Evolutionary conservation across 1,140 invertebrate species (phyloP).

Genomic region (Mactra quadrangularis): DNA sequence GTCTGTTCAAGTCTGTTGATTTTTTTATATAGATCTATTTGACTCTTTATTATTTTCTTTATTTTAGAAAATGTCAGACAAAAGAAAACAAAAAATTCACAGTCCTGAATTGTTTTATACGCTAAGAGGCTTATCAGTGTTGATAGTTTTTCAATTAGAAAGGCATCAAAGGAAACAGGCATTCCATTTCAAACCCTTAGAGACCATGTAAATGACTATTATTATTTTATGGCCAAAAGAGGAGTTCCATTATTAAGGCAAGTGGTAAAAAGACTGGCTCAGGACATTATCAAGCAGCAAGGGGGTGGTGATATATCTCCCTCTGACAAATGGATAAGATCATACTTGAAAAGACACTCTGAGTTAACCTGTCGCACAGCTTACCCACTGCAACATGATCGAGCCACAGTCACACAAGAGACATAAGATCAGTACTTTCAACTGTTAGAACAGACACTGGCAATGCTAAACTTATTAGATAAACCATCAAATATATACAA

Average conservation of each 20-base stretch:
- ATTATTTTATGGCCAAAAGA: neutral
- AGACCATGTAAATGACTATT: neutral
- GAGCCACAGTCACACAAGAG: neutral
- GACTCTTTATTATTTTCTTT: no score
- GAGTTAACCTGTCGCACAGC: neutral
- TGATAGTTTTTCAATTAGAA: no score
- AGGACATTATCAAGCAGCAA: conserved; percentile 12
- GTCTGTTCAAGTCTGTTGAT: no score
- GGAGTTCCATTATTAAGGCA: conserved; percentile 1
- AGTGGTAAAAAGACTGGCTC: neutral
- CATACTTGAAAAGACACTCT: neutral
- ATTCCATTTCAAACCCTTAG: no score
- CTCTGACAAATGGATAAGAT: conserved; percentile 8
- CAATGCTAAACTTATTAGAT: neutral
- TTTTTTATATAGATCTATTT: no score
- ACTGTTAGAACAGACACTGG: conserved; percentile 2
- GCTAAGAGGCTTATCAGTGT: no score
- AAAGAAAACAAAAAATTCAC: no score
- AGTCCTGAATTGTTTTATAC: no score
- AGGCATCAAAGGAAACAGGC: no score
- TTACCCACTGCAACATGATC: neutral
- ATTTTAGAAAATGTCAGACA: no score
- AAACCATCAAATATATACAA: no score
- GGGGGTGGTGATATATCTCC: neutral
- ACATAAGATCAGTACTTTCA: conserved; percentile 1